Percentiles rank a stretch among this genome's conserved stretches.
These are phyloP conservation scores for Manduca sexta DNA, from an alignment of 1,140 invertebrate genomes.

Conservation along the genomic window DNA sequence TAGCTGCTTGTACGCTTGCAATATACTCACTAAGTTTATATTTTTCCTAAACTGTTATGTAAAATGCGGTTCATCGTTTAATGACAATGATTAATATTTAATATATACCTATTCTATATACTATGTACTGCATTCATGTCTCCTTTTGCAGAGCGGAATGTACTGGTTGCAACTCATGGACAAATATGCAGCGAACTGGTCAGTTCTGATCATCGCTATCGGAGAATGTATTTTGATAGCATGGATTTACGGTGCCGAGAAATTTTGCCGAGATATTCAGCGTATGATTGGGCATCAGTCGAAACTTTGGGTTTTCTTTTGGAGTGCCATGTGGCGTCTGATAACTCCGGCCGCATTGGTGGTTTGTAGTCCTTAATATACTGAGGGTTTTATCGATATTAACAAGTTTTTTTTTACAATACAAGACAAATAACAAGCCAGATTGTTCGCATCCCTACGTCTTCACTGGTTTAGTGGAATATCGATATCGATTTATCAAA, in stretches of 20 bases:
- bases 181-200: constrained; percentile 90
- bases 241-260: constrained; percentile 88
- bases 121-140: constrained; percentile 2
- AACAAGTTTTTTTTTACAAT: too few species aligned
- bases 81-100: too few species aligned
- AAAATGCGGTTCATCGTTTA: too few species aligned
- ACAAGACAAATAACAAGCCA: too few species aligned
- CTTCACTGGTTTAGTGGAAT: too few species aligned
- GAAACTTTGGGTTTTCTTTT: constrained; percentile 82
- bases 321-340: constrained; percentile 86
- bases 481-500: too few species aligned
- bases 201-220: constrained; percentile 87
- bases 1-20: too few species aligned
- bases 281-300: constrained; percentile 85
- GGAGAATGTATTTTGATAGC: constrained; percentile 85
- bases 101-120: too few species aligned
- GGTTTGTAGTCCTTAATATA: constrained; percentile 48
- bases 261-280: constrained; percentile 86
- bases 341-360: constrained; percentile 85
- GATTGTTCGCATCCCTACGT: too few species aligned
- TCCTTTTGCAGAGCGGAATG: constrained; percentile 81
- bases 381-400: too few species aligned
- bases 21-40: too few species aligned
- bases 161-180: constrained; percentile 90
- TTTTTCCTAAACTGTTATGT: too few species aligned